Evolutionary conservation across 2,113 vertebrate genomes (phyloP).

Genomic region (Pipra filicauda): DNA sequence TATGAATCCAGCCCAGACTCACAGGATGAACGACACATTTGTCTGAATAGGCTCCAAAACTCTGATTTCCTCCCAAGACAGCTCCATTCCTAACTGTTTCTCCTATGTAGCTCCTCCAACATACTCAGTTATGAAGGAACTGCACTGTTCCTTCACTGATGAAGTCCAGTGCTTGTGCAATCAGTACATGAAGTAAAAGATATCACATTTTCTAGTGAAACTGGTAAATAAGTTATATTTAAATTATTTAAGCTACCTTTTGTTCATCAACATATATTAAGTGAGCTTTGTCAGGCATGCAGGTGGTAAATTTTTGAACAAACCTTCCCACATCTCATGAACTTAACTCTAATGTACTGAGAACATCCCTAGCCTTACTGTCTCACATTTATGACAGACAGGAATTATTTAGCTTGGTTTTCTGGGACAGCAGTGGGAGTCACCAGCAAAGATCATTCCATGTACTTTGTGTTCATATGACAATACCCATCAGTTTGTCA

Average conservation of each 20-base stretch:
- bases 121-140: not conserved
- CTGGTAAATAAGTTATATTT: not conserved
- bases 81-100: not conserved
- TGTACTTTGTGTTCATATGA: not conserved
- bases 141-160: not conserved
- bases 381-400: not conserved
- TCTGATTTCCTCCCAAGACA: not conserved
- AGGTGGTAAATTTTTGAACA: not conserved
- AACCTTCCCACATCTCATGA: not conserved
- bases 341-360: not conserved
- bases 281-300: not conserved
- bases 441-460: not conserved
- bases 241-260: not conserved
- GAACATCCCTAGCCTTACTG: not conserved
- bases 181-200: not conserved
- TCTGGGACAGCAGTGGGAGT: not conserved
- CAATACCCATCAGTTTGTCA: not conserved
- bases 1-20: not conserved
- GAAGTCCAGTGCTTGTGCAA: not conserved
- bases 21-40: rapidly evolving
- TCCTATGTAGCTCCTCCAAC: not conserved
- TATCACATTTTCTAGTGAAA: not conserved
- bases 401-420: not conserved
- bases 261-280: not conserved
- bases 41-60: not conserved